Percentiles rank a stretch among this genome's conserved stretches.
These are phyloP conservation scores for Agrochola litura DNA, from an alignment of 2,888 invertebrate genomes.

Conservation along the genomic window DNA sequence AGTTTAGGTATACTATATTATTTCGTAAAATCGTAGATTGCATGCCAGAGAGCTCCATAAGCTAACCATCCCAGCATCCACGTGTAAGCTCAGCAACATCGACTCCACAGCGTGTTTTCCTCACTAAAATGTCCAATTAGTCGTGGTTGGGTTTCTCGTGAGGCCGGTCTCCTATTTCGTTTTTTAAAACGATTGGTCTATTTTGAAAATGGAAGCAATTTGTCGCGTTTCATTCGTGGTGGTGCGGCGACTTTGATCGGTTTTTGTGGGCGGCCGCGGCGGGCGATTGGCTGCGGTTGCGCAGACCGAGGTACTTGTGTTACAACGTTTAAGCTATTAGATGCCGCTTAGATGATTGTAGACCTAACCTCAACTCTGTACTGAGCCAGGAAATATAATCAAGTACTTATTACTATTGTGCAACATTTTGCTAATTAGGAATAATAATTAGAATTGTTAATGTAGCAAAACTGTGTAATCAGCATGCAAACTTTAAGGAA, in stretches of 20 bases:
- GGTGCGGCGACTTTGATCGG: conserved; percentile 85
- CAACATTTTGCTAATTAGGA: not conserved
- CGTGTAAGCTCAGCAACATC: conserved; percentile 17
- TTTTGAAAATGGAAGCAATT: conserved; percentile 87
- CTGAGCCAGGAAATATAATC: not conserved
- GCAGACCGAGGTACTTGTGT: conserved; percentile 71
- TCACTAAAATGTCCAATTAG: conserved; percentile 80
- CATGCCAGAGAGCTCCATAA: not conserved
- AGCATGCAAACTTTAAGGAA: not conserved
- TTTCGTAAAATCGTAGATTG: not conserved
- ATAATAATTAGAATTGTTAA: not conserved
- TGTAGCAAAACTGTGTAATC: not conserved
- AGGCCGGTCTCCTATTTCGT: conserved; percentile 72
- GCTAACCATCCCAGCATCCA: not conserved
- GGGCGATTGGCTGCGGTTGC: conserved; percentile 80
- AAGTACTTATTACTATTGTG: too few species aligned
- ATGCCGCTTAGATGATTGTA: conserved; percentile 48
- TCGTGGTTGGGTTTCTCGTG: conserved; percentile 80
- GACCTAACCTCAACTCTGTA: conserved; percentile 10
- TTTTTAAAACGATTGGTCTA: conserved; percentile 82
- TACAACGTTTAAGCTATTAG: conserved; percentile 64
- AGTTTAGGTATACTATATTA: not conserved
- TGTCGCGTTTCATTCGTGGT: conserved; percentile 85
- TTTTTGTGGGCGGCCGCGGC: conserved; percentile 84
- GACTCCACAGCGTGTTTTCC: conserved; percentile 20